A percentile compares a stretch with the other conserved stretches of the same genome.
These are phyloP conservation scores for Metridium senile DNA, from an alignment of 92 coral and sea anemone genomes.

Conservation along the genomic window DNA sequence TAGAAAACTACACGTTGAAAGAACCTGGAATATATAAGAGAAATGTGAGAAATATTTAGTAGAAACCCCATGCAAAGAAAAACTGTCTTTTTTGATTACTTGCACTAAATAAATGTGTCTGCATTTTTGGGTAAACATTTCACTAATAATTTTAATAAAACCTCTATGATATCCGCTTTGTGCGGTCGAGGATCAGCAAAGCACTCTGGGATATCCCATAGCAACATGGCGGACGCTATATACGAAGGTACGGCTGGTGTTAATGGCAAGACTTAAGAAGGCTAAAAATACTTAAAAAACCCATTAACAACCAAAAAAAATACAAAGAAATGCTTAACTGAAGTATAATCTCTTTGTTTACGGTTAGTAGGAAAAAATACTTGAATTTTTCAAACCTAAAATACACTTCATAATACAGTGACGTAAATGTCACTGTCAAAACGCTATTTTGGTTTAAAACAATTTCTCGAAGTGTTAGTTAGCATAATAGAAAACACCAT, in stretches of 20 bases:
- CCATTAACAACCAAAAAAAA: not conserved
- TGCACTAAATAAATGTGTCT: too few species aligned
- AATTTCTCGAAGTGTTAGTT: not conserved
- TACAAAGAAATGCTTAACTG: not conserved
- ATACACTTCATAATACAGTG: not conserved
- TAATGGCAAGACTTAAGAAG: not conserved
- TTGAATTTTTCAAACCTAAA: not conserved
- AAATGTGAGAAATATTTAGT: too few species aligned
- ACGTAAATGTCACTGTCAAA: not conserved
- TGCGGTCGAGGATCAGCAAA: not conserved
- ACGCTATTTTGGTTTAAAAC: not conserved
- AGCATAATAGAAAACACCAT: conserved; percentile 9
- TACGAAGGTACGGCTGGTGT: too few species aligned
- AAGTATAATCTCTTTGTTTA: conserved; percentile 1
- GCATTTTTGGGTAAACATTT: too few species aligned
- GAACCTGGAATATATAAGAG: too few species aligned
- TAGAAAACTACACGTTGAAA: too few species aligned
- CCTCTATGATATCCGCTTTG: too few species aligned
- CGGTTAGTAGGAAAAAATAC: not conserved
- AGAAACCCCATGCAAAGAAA: too few species aligned
- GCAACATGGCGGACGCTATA: conserved; percentile 13
- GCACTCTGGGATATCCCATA: conserved; percentile 8
- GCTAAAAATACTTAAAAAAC: not conserved
- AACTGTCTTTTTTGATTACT: too few species aligned
- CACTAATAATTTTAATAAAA: too few species aligned